Evolutionary conservation across 2,797 vertebrate genomes (phyloP), one percentile per base, ranked within the genome.

Genomic region (Meda fulgida): DNA sequence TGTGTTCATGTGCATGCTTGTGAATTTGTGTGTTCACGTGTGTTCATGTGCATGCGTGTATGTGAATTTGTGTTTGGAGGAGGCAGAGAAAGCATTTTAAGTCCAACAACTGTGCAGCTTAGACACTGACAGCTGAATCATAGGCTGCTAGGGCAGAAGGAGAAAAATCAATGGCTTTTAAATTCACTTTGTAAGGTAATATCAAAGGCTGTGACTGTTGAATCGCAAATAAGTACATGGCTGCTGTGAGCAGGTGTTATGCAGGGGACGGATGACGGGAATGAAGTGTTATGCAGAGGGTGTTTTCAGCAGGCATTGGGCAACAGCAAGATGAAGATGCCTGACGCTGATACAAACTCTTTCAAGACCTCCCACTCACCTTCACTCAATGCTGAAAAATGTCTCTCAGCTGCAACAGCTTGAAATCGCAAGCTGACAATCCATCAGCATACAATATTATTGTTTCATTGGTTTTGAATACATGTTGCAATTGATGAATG

Each of bases 141-240:
- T 81, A 79, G 85, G 77, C 66, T 85, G 82, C 85, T 82, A 86
- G 84, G 77, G 76, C 72, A 78, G 81, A 83, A 83, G 77, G 80
- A 85, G 87, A 83, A 69, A 79, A 89, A 88, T 89, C 84, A 72
- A 85, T 88, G 73, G 78, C 87, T 85, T 88, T 88, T 88, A 82
- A 88, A 89, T 88, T 89, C 72, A 87, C 78, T 87, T 87, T 88
- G 80, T 78, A 83, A 85, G 77, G 6, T 63, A 84, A 85, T 85
- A 89, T 88, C 77, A 85, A 87, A 88, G 58, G 73, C 78, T 65
- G 43, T 69, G 84, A 43, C 55, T 87, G 84, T 82, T 81, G 78
- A 84, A 71, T 84, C 78, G 46, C 75, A 80, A 77, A 58, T 87
- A 65, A 75, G 72, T 80, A 66, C 46, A 65, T 38, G 78, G 80